phyloP scores from a whole-genome alignment of 2,888 invertebrate species.

The Ormyrus nitidulus region DNA sequence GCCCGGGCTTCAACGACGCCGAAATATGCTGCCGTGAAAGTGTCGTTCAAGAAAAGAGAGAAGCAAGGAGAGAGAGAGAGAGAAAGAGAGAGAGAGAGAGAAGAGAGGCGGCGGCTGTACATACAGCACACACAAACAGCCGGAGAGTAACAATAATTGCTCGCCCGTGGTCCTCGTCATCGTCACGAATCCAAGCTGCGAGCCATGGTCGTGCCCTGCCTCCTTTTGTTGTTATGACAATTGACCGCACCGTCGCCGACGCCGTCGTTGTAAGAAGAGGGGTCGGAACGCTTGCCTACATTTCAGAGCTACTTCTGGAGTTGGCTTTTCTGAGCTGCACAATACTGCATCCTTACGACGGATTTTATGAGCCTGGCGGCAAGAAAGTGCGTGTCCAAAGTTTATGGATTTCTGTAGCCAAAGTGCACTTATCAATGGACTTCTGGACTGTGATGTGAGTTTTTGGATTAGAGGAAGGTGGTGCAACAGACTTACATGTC shows the following conservation, averaged over 20 bases:
- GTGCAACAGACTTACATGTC: too few relatives aligned
- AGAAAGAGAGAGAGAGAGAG: slow-evolving; percentile 14
- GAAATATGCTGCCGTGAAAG: slow-evolving; percentile 42
- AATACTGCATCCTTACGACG: too few relatives aligned
- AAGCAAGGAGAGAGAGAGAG: not conserved
- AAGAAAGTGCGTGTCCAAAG: too few relatives aligned
- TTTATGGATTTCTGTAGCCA: too few relatives aligned
- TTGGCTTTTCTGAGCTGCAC: not conserved
- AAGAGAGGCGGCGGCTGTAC: slow-evolving; percentile 45
- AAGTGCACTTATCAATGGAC: too few relatives aligned
- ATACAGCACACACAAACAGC: slow-evolving; percentile 2
- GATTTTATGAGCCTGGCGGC: too few relatives aligned
- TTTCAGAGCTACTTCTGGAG: not conserved
- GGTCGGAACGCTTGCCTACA: not conserved
- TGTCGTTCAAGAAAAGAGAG: slow-evolving; percentile 1
- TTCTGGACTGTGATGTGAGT: not conserved
- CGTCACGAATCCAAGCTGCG: slow-evolving; percentile 16
- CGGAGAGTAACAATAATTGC: slow-evolving; percentile 43
- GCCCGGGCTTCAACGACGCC: slow-evolving; percentile 29
- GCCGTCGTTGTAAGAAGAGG: slow-evolving; percentile 10
- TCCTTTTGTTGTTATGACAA: slow-evolving; percentile 54
- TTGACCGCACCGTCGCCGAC: slow-evolving; percentile 17
- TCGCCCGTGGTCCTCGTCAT: not conserved
- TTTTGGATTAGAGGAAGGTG: not conserved
- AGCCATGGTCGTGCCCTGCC: slow-evolving; percentile 31